These are phyloP conservation scores for Eumeta japonica DNA, from an alignment of 1,140 invertebrate genomes.

Conservation along the genomic window DNA sequence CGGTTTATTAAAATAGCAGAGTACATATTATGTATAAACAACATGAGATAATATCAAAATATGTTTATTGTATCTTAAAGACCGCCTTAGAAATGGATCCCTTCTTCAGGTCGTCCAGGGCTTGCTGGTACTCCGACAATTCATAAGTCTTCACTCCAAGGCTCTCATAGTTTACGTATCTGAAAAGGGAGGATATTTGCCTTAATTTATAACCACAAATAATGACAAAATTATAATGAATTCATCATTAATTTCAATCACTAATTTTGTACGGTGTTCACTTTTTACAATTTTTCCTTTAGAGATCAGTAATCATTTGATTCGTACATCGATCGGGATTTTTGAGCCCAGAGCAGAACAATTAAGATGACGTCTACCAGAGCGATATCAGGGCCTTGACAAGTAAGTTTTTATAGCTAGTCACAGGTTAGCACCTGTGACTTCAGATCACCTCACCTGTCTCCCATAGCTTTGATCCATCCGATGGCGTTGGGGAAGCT, in stretches of 20 bases:
- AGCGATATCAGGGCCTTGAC: too few species aligned
- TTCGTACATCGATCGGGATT: background rate
- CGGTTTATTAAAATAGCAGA: too few species aligned
- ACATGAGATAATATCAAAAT: too few species aligned
- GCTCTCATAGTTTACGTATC: conserved; percentile 65
- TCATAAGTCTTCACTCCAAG: conserved; percentile 64
- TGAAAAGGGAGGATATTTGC: conserved; percentile 21
- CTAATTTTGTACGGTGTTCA: background rate
- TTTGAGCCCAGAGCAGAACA: background rate
- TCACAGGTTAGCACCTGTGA: background rate
- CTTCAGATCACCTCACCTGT: conserved; percentile 34
- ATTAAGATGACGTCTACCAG: background rate
- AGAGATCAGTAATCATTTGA: background rate
- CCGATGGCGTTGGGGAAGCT: conserved; percentile 64
- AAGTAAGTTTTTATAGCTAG: too few species aligned
- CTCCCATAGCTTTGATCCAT: conserved; percentile 62
- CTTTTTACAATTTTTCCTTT: background rate
- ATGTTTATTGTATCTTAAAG: conserved; percentile 55
- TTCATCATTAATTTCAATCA: too few species aligned
- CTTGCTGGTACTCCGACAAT: conserved; percentile 61
- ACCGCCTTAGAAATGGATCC: conserved; percentile 66
- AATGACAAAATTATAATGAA: background rate
- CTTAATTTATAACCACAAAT: background rate
- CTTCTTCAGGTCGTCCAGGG: conserved; percentile 58
- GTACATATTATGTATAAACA: too few species aligned